These are phyloP conservation scores for Drosophila obscura DNA, from an alignment of 1,140 invertebrate species.

Conservation along the genomic window DNA sequence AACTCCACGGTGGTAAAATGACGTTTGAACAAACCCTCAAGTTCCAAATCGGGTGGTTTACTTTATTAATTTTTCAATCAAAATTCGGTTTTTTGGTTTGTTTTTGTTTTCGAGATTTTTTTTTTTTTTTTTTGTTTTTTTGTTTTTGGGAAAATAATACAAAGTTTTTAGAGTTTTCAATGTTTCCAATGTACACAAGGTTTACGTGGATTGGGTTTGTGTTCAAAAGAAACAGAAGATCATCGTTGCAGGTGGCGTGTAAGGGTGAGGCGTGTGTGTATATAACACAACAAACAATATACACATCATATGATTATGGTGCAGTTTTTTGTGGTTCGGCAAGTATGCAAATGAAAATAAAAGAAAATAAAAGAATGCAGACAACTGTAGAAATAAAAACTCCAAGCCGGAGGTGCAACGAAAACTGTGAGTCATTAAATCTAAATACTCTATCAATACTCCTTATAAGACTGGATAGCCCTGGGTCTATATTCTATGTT, in stretches of 20 bases:
- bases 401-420: slow-evolving; percentile 47
- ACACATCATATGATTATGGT: slow-evolving; percentile 55
- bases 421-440: slow-evolving; percentile 34
- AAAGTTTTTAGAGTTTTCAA: slow-evolving; percentile 72
- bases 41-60: slow-evolving; percentile 97
- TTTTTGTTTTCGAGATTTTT: slow-evolving; percentile 25
- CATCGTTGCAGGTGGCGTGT: slow-evolving; percentile 38
- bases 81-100: slow-evolving; percentile 37
- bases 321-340: slow-evolving; percentile 51
- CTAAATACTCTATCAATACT: slow-evolving; percentile 30
- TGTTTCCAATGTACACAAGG: slow-evolving; percentile 68
- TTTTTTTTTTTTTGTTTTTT: slow-evolving; percentile 35
- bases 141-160: slow-evolving; percentile 67
- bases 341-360: slow-evolving; percentile 66
- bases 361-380: slow-evolving; percentile 48
- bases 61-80: slow-evolving; percentile 84
- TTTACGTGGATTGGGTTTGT: slow-evolving; percentile 56
- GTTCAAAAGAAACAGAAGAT: slow-evolving; percentile 58
- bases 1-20: slow-evolving; percentile 99
- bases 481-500: slow-evolving; percentile 30
- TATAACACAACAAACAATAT: slow-evolving; percentile 61
- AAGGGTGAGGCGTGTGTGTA: slow-evolving; percentile 28
- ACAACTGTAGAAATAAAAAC: slow-evolving; percentile 44
- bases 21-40: slow-evolving; percentile 99
- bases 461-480: slow-evolving; percentile 13